Evolutionary conservation across 2,797 vertebrate genomes (phyloP).

Genomic region (Enoplosus armatus): DNA sequence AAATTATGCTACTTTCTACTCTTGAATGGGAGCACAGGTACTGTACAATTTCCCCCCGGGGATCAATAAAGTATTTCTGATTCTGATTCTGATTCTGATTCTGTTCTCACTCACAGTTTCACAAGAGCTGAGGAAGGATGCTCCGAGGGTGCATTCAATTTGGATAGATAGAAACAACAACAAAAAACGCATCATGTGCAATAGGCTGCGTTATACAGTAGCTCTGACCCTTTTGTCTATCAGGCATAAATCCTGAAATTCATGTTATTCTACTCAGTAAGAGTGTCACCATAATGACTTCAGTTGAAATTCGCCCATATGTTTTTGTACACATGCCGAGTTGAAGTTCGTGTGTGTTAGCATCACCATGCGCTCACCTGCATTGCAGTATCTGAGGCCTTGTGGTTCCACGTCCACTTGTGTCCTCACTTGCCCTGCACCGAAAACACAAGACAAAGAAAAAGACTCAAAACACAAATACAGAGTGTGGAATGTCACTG

Average conservation of each 20-base stretch:
- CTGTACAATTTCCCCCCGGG: too few species aligned
- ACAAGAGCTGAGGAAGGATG: conserved; percentile 17
- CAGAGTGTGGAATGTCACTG: neutral
- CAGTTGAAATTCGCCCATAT: neutral
- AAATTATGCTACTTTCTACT: too few species aligned
- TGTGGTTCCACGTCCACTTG: neutral
- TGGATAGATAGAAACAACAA: too few species aligned
- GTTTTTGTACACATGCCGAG: neutral
- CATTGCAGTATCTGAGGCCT: conserved; percentile 2
- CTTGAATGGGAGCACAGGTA: too few species aligned
- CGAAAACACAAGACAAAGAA: conserved; percentile 33
- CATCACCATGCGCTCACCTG: conserved; percentile 50
- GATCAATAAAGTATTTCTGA: too few species aligned
- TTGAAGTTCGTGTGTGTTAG: conserved; percentile 1
- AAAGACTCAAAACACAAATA: conserved; percentile 30
- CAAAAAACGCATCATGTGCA: too few species aligned
- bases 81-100: too few species aligned
- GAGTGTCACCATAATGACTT: neutral
- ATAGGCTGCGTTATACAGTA: neutral
- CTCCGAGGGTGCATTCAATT: neutral
- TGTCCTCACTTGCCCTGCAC: conserved; percentile 46
- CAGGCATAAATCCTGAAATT: neutral
- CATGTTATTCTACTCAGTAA: neutral
- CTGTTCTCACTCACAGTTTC: conserved; percentile 23
- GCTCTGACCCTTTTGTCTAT: neutral